A percentile compares a stretch with the other conserved stretches of the same genome.
Conservation (phyloP, 2,797 vertebrate species). For the Poecilia wingei region DNA sequence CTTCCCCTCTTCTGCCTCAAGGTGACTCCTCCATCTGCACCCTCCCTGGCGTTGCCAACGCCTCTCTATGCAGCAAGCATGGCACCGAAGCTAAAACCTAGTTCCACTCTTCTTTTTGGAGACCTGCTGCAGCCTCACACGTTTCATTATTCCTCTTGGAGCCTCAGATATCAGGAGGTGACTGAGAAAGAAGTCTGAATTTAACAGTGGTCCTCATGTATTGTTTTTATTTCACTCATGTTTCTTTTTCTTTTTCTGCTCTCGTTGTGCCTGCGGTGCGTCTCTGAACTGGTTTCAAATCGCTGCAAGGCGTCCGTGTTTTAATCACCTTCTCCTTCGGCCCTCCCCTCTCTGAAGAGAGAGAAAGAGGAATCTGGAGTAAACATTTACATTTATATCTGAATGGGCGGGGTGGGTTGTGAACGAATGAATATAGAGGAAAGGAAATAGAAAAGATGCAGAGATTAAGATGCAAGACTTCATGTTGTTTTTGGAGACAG, state of each 20-base stretch:
- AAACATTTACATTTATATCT: conserved; percentile 14
- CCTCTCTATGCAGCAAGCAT: conserved; percentile 51
- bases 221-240: conserved; percentile 24
- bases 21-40: conserved; percentile 82
- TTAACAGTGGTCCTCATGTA: conserved; percentile 13
- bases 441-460: conserved; percentile 18
- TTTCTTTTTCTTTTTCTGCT: conserved; percentile 14
- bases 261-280: conserved; percentile 10
- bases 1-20: conserved; percentile 65
- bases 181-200: neutral
- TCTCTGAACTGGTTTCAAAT: conserved; percentile 45
- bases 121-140: conserved; percentile 43
- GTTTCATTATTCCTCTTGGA: conserved; percentile 30
- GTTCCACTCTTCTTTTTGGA: conserved; percentile 24
- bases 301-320: conserved; percentile 48
- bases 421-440: conserved; percentile 1
- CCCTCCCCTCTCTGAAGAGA: conserved; percentile 1
- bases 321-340: conserved; percentile 65
- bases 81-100: conserved; percentile 36
- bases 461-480: conserved; percentile 4
- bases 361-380: neutral
- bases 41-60: conserved; percentile 64
- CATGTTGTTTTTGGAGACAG: neutral
- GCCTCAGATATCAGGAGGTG: conserved; percentile 22
- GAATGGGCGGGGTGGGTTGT: neutral